Conservation (phyloP, 1,140 invertebrate genomes). For the Cydia fagiglandana region DNA sequence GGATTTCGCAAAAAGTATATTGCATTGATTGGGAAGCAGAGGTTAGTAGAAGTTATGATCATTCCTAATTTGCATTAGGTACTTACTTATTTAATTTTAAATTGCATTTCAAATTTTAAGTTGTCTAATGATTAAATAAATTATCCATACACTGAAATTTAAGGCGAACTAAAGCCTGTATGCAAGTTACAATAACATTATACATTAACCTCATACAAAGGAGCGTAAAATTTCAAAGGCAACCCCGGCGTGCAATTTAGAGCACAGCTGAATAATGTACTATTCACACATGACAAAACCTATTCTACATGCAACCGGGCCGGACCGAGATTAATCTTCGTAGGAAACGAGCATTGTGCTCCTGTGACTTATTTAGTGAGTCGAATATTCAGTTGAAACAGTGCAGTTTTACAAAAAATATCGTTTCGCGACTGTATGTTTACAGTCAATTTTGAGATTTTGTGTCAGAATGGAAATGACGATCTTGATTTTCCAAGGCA, state of each 20-base stretch:
- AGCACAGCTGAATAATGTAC: constrained; percentile 25
- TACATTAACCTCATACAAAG: constrained; percentile 5
- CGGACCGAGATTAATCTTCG: constrained; percentile 14
- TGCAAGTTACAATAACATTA: not conserved
- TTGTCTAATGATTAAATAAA: no score
- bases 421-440: no score
- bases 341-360: not conserved
- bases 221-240: not conserved
- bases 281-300: constrained; percentile 26
- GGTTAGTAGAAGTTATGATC: not conserved
- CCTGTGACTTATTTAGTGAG: not conserved
- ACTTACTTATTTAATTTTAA: no score
- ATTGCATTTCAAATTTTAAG: no score
- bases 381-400: no score
- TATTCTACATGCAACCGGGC: constrained; percentile 15
- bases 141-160: not conserved
- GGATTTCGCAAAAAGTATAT: no score
- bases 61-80: not conserved
- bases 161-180: not conserved
- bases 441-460: no score
- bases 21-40: no score
- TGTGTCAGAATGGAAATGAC: no score
- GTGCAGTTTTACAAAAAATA: no score
- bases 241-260: not conserved
- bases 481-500: no score